Evolutionary conservation across 2,113 vertebrate species (phyloP).

Genomic region (Bufo gargarizans): DNA sequence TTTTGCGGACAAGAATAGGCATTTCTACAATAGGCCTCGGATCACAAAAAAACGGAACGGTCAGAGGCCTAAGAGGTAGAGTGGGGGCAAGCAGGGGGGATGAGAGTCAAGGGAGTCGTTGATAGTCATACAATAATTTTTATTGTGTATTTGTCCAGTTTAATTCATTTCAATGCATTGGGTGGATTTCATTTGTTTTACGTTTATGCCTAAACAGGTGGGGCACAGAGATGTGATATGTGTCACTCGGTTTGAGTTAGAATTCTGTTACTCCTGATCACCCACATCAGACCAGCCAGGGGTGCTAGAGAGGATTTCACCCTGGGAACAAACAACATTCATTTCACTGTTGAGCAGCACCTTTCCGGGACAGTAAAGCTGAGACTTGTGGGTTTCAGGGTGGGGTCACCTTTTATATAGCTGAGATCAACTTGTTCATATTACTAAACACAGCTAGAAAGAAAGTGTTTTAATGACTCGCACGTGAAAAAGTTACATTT

Average conservation of each 20-base stretch:
- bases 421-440: neutral
- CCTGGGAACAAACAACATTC: neutral
- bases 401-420: slow-evolving; percentile 20
- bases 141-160: too few relatives aligned
- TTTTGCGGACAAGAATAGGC: too few relatives aligned
- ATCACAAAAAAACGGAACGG: too few relatives aligned
- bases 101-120: too few relatives aligned
- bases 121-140: too few relatives aligned
- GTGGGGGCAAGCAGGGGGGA: too few relatives aligned
- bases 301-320: neutral
- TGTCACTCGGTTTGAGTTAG: neutral
- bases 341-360: slow-evolving; percentile 43
- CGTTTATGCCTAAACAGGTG: too few relatives aligned
- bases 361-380: slow-evolving; percentile 49
- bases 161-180: too few relatives aligned
- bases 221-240: neutral
- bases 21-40: too few relatives aligned
- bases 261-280: slow-evolving; percentile 21
- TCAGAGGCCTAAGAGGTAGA: too few relatives aligned
- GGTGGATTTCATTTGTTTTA: too few relatives aligned
- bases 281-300: neutral
- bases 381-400: slow-evolving; percentile 54
- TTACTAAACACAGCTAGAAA: neutral
- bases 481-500: neutral
- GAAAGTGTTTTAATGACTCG: slow-evolving; percentile 1